A percentile compares a stretch with the other conserved stretches of the same genome.
These are phyloP conservation scores for Charanyca ferruginea DNA, from an alignment of 2,888 invertebrate genomes.

Conservation along the genomic window DNA sequence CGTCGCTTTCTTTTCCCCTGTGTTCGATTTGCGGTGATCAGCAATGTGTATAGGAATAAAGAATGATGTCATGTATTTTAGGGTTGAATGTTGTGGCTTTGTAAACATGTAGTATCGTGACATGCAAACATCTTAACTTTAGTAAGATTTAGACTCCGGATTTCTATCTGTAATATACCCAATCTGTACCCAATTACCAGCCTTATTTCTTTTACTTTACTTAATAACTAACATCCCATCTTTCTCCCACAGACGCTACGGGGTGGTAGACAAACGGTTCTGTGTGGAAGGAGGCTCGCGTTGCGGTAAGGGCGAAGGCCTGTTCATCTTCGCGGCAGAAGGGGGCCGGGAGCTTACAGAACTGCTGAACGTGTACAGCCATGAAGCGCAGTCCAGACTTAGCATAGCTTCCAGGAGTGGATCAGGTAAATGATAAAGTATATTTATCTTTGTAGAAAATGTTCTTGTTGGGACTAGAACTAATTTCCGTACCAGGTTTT, in stretches of 20 bases:
- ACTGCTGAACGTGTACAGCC: conserved; percentile 92
- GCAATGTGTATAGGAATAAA: neutral
- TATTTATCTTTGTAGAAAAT: too few relatives aligned
- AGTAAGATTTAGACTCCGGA: too few relatives aligned
- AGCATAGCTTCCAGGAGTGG: conserved; percentile 87
- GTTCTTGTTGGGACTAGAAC: too few relatives aligned
- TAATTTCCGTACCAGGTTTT: too few relatives aligned
- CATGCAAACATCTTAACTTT: too few relatives aligned
- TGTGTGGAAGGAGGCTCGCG: conserved; percentile 97
- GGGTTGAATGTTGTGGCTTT: neutral
- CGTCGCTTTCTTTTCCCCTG: conserved; percentile 8
- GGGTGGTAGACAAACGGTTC: conserved; percentile 96
- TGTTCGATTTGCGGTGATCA: conserved; percentile 29
- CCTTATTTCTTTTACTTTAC: too few relatives aligned
- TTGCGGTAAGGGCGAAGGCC: conserved; percentile 96
- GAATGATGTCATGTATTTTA: neutral
- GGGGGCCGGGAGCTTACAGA: conserved; percentile 94
- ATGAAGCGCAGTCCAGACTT: conserved; percentile 89
- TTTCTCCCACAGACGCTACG: conserved; percentile 93
- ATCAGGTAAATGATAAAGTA: conserved; percentile 81
- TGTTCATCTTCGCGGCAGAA: conserved; percentile 95
- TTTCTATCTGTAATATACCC: too few relatives aligned
- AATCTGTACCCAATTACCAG: too few relatives aligned
- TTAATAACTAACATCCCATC: neutral
- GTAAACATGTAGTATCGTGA: too few relatives aligned